phyloP scores from a whole-genome alignment of 2,888 invertebrate genomes.

The Luffia ferchaultella region DNA sequence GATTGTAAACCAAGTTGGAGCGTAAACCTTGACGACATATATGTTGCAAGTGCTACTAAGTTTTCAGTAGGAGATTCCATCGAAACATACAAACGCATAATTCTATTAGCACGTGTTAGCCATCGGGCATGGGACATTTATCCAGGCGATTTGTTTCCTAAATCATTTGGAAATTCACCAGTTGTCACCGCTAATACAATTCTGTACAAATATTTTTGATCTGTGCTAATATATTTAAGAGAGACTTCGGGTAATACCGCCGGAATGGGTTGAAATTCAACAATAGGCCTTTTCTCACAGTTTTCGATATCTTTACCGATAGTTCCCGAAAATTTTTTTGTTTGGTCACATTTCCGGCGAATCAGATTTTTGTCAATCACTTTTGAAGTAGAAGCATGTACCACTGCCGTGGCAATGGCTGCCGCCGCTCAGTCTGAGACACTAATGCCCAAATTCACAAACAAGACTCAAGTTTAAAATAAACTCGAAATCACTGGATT shows the following conservation, averaged over 20 bases:
- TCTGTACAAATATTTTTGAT: background rate
- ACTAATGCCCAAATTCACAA: no score
- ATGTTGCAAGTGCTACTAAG: background rate
- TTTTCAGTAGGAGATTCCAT: background rate
- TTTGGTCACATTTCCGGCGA: slow-evolving; percentile 5
- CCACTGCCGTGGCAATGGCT: slow-evolving; percentile 12
- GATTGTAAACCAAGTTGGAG: background rate
- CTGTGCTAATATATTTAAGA: background rate
- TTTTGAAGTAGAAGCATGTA: slow-evolving; percentile 7
- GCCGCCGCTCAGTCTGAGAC: slow-evolving; percentile 11
- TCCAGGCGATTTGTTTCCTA: no score
- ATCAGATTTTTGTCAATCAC: slow-evolving; percentile 9
- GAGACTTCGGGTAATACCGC: no score
- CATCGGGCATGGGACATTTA: no score
- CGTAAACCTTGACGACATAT: no score
- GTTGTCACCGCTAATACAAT: no score
- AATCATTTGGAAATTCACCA: no score
- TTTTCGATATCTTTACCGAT: slow-evolving; percentile 14
- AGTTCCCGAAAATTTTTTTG: slow-evolving; percentile 8
- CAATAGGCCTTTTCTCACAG: no score
- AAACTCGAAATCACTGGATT: no score
- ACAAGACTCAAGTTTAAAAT: no score
- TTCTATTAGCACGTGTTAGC: no score
- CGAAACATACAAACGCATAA: background rate
- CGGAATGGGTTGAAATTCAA: no score